phyloP scores from a whole-genome alignment of 2,113 vertebrate species.

The Coracopsis vasa region DNA sequence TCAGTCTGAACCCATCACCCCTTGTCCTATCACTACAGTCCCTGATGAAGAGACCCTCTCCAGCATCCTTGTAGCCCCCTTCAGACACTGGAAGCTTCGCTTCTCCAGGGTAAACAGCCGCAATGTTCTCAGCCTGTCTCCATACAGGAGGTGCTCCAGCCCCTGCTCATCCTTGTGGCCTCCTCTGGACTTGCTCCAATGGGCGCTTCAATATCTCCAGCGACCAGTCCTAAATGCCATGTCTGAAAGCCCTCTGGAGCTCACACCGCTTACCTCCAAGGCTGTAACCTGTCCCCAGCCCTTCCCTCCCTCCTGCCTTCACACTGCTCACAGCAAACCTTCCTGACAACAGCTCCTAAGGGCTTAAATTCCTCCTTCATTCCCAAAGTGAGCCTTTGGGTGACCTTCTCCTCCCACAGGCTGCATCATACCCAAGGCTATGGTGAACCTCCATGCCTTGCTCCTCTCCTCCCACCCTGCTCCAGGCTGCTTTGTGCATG shows the following conservation, averaged over 20 bases:
- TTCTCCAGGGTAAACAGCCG: not conserved
- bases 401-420: rapidly evolving
- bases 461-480: not conserved
- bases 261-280: not conserved
- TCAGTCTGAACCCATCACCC: no score
- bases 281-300: not conserved
- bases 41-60: no score
- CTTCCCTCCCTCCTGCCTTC: not conserved
- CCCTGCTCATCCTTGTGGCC: not conserved
- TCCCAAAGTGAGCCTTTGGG: not conserved
- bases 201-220: rapidly evolving
- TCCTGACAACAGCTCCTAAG: not conserved
- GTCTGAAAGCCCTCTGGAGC: not conserved
- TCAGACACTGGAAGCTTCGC: not conserved
- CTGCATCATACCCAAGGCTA: not conserved
- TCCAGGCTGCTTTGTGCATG: not conserved
- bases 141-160: not conserved
- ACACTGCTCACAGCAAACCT: not conserved
- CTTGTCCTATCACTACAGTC: no score
- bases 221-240: not conserved
- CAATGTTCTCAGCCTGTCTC: not conserved
- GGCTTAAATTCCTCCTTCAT: not conserved
- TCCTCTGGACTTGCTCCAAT: not conserved
- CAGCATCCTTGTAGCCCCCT: no score
- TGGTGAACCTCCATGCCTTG: rapidly evolving